Evolutionary conservation across 2,797 vertebrate genomes (phyloP).

Genomic region (Epinephelus malabaricus): DNA sequence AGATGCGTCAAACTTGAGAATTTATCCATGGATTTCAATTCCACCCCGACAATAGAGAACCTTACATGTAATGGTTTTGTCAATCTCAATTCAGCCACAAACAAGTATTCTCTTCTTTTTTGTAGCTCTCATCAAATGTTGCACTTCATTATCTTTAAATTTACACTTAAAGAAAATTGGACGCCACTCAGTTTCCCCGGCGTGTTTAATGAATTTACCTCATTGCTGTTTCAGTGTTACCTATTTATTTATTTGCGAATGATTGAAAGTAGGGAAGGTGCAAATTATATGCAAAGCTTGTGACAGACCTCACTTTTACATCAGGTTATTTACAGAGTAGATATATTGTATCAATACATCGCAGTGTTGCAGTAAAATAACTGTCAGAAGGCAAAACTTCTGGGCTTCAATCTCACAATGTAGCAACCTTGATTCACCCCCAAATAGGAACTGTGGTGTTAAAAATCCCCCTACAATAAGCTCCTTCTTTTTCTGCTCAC

Average conservation of each 20-base stretch:
- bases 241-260: constrained; percentile 55
- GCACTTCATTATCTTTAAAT: constrained; percentile 57
- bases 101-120: constrained; percentile 24
- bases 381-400: constrained; percentile 42
- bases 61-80: constrained; percentile 52
- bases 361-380: constrained; percentile 18
- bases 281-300: constrained; percentile 65
- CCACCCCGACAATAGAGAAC: constrained; percentile 43
- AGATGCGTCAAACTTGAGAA: constrained; percentile 70
- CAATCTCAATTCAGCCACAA: constrained; percentile 52
- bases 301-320: constrained; percentile 24
- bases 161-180: constrained; percentile 49
- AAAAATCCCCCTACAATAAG: constrained; percentile 77
- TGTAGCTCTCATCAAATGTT: constrained; percentile 40
- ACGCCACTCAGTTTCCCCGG: constrained; percentile 18
- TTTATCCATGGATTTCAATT: constrained; percentile 58
- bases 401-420: constrained; percentile 44
- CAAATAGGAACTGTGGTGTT: constrained; percentile 59
- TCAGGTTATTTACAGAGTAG: constrained; percentile 30
- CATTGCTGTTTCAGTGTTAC: constrained; percentile 43
- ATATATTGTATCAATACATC: neutral
- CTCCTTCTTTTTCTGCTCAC: constrained; percentile 82
- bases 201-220: constrained; percentile 53
- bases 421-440: constrained; percentile 62
- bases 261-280: constrained; percentile 48